Evolutionary conservation across 2,113 vertebrate genomes (phyloP).

Genomic region (Bostrychus sinensis): DNA sequence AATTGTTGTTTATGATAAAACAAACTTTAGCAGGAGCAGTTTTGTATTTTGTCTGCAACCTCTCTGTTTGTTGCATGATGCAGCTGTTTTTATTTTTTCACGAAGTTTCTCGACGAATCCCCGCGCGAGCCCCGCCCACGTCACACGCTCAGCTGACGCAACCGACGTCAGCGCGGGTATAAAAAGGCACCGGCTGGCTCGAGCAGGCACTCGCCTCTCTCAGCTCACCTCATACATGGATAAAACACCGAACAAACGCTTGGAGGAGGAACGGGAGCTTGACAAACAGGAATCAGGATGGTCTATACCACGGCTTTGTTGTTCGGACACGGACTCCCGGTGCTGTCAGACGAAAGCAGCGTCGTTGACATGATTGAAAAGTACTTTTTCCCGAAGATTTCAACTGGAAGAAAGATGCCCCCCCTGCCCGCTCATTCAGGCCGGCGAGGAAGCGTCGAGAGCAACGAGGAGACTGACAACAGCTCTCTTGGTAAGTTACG

Average conservation of each 20-base stretch:
- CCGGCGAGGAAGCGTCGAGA: slow-evolving; percentile 67
- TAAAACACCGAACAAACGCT: background rate
- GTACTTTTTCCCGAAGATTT: slow-evolving; percentile 43
- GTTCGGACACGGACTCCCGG: slow-evolving; percentile 51
- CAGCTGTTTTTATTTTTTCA: slow-evolving; percentile 5
- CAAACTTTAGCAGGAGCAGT: background rate
- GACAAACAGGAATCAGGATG: slow-evolving; percentile 53
- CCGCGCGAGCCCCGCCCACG: slow-evolving; percentile 37
- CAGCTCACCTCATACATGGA: slow-evolving; percentile 52
- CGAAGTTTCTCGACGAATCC: slow-evolving; percentile 36
- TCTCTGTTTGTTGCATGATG: slow-evolving; percentile 41
- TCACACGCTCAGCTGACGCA: slow-evolving; percentile 61
- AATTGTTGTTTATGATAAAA: background rate
- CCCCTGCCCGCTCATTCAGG: background rate
- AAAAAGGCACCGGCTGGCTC: slow-evolving; percentile 27
- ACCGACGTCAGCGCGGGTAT: slow-evolving; percentile 20
- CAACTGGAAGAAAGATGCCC: slow-evolving; percentile 19
- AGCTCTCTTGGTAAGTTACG: slow-evolving; percentile 65
- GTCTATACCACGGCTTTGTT: slow-evolving; percentile 71
- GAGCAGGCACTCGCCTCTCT: fast-evolving
- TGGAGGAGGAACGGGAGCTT: slow-evolving; percentile 47
- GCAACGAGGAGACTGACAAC: slow-evolving; percentile 51
- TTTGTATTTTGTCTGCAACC: slow-evolving; percentile 24
- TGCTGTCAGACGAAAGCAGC: slow-evolving; percentile 57
- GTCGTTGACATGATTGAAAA: slow-evolving; percentile 63